Base-by-base conservation (phyloP, 2,113 vertebrate species). In the Condylura cristata region DNA sequence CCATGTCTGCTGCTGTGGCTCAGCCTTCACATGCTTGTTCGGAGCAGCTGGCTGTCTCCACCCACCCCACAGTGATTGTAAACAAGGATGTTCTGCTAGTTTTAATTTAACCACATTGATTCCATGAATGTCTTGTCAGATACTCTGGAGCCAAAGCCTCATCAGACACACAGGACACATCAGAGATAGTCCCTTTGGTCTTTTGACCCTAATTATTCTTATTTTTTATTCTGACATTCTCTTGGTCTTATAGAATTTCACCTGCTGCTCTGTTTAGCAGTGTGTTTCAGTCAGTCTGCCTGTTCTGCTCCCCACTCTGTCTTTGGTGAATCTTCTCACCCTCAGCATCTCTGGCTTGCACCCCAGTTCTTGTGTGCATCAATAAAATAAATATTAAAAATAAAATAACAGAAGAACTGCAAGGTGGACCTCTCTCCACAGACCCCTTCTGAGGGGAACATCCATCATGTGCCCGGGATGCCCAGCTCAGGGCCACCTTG, bases 81-180 rank as follows among this genome's bases (percentile, higher is more conserved):
- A 91, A 78, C 89, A 84, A 0, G 37, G 41, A 12, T 86, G 63
- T 41, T 95, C 82, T 61, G 75, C 75, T 61, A 37, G 0, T 83
- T 96, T 94, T 96, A 95, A 96, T 94, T 92, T 84, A 84, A 71
- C 46, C 41, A 71, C 85, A 94, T 90, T 70, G 95, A 94, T 93
- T 79, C 60, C 66, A 90, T 92, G 61, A 93, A 92, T 86, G 72
- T 87, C 60, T 94, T 95, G 89, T 91, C 94, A 95, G 86, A 58
- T 85, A 81, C 48, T 17, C 37, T 44, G 58, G n/a, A 93, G 78
- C 84, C 3, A 9, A 17, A 46, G 51, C 66, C 68, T 90, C 51
- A 17, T 89, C 56, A 61, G 58, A 72, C 56, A 63, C 71, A 82
- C 18, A 65, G 46, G 79, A 44, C 51, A 95, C 48, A 94, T 89